Evolutionary conservation across 1,140 invertebrate species (phyloP), one percentile per base, ranked within the genome.

Genomic region (Hetaerina americana): DNA sequence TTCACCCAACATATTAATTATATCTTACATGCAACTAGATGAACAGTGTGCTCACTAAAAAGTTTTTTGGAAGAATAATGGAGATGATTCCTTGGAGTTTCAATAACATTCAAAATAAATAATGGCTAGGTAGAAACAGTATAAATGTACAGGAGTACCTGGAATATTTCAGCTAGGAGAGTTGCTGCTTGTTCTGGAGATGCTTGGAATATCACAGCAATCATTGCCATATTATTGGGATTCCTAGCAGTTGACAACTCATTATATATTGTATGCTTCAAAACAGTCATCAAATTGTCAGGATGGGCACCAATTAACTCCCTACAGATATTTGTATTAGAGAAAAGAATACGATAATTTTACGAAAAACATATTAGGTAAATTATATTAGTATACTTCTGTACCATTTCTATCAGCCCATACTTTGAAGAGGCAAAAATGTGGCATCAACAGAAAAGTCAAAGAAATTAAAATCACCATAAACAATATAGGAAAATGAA

Each of bases 201-300:
- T 26, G 90, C 89, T 79, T 94, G 92, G 76, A 98, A 93, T 78
- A 97, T 90, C 1, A 92, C 90, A 6, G 89, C 88, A 66, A 96
- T 81, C 76, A 96, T 88, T 0, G 90, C 86, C 89, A 98, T 94
- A 81, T 97, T 98, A 82, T 97, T 97, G 0, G 93, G 92, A 85
- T 96, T 97, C 68, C 95, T 86, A 77, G 91, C 90, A 25, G 80
- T 81, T 0, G 94, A 96, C 29, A 98, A 82, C 83, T 98, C 96
- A 81, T 98, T 98, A 81, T 95, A 96, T 74, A 98, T 91, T 0
- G 95, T 95, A 76, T 95, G 90, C 75, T 94, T 96, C 73, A 98
- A 81, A 40, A 97, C 88, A n/a, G 91, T 90, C 27, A 87, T 85
- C 8, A 97, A 81, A 78, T 97, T 96, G 24, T 93, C 91, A 5